Conservation (phyloP, 2,888 invertebrate genomes). For the Eilema griseolum region DNA sequence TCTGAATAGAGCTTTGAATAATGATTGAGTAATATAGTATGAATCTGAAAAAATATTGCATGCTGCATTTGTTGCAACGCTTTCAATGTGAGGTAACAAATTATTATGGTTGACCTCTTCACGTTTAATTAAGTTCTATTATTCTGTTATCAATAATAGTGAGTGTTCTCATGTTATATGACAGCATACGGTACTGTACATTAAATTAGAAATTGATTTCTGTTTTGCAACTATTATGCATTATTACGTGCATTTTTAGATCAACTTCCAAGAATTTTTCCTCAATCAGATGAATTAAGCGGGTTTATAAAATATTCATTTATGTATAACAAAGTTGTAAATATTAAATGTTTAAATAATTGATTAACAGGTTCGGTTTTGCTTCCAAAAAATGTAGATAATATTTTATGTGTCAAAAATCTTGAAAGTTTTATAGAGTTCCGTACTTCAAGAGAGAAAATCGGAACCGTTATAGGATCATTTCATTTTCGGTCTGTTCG, state of each 20-base stretch:
- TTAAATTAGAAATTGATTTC: no score
- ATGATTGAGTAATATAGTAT: constrained; percentile 1
- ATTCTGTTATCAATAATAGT: not conserved
- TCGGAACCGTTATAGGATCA: no score
- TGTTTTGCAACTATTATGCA: no score
- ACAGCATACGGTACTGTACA: no score
- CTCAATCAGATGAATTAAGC: not conserved
- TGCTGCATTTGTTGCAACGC: not conserved
- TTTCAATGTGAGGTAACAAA: not conserved
- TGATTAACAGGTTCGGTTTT: not conserved
- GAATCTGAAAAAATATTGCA: constrained; percentile 5
- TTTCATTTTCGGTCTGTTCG: no score
- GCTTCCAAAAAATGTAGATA: not conserved
- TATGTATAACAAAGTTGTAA: not conserved
- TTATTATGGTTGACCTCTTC: not conserved
- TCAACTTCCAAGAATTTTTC: not conserved
- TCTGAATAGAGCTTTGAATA: constrained; percentile 12
- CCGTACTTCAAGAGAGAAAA: no score
- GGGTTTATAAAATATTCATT: not conserved
- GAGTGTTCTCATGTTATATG: no score
- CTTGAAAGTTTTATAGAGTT: no score
- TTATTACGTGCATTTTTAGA: no score
- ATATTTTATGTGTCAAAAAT: not conserved
- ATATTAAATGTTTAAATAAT: not conserved
- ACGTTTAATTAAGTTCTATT: not conserved